These are phyloP conservation scores for Myocastor coypus DNA, from an alignment of 2,113 vertebrate species.

Conservation along the genomic window DNA sequence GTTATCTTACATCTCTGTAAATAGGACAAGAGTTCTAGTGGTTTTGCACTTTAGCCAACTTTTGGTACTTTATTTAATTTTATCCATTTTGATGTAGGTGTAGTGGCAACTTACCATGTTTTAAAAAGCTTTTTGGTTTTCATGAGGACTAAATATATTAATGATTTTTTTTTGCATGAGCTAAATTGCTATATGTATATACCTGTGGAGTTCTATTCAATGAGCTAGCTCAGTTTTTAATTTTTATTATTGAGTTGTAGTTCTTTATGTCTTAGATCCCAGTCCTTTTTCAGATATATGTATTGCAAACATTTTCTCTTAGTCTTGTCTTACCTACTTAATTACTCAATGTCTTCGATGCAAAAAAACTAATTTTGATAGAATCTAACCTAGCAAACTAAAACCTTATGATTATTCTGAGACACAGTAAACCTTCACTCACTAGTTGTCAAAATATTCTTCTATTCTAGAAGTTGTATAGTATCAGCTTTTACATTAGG, in stretches of 20 bases:
- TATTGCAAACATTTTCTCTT: constrained; percentile 36
- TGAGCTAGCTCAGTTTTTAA: not conserved
- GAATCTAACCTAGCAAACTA: not conserved
- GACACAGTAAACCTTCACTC: not conserved
- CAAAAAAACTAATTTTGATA: not conserved
- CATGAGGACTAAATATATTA: not conserved
- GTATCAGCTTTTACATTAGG: not conserved
- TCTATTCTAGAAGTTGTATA: not conserved
- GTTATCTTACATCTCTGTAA: not conserved
- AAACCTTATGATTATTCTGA: not conserved
- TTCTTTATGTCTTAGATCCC: not conserved
- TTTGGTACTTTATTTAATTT: not conserved
- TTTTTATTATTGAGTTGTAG: not conserved
- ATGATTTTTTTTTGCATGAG: not conserved
- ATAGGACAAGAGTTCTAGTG: not conserved
- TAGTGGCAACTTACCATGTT: not conserved
- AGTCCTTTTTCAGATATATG: not conserved
- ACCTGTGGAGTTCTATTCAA: constrained; percentile 12
- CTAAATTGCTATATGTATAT: not conserved
- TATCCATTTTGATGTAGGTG: not conserved
- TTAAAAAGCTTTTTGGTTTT: not conserved
- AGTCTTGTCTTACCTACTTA: no score
- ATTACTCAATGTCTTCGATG: not conserved
- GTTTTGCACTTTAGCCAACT: not conserved
- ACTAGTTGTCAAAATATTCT: not conserved